Base-by-base conservation (phyloP, 2,797 vertebrate species). In the Pangasius sanitwongsei region DNA sequence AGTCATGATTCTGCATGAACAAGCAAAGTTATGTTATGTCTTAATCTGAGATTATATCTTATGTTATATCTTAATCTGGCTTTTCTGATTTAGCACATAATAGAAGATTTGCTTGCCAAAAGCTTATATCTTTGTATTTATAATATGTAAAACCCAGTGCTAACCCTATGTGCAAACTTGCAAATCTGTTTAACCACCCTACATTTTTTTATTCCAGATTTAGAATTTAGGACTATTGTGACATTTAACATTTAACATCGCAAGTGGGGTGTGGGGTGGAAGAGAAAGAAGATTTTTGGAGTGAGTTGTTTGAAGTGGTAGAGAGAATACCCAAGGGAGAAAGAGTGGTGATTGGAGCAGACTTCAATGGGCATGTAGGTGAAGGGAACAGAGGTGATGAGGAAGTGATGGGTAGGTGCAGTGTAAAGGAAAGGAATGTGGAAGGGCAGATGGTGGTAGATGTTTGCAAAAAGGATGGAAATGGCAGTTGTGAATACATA, bases 1-100 rank as follows among this genome's bases (percentile, higher is more conserved):
- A 81, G 34, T 63, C 57, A 83, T 25, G 37, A 83, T 16, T 82
- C 55, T 59, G 78, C 9, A 82, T 83, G 20, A 83, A 83, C 23
- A 83, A 28, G 57, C 55, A 34, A 80, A 12, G 16, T 20, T 80
- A 28, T 13, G 23, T 28, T 25, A 53, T 53, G 28, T 53, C 48
- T 78, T n/a, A 78, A 31, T 28, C 28, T 16, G 48, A 53, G 48
- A 37, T 37, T 37, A 37, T 37, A 37, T 37, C 34, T 20, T 80
- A 28, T 13, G 23, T 28, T 25, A 53, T 53, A 13, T 53, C 48
- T 78, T n/a, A 78, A 31, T 28, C 28, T 13, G 9, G 0, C 7
- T 31, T 80, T 67, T 67, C 59, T 15, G 53, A 83, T 88, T 74
- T 31, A n/a, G 34, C n/a, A 25, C 37, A 25, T n/a, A 75, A 77